Conservation (phyloP, 2,888 invertebrate genomes). For the Pseudanteris insignis region DNA sequence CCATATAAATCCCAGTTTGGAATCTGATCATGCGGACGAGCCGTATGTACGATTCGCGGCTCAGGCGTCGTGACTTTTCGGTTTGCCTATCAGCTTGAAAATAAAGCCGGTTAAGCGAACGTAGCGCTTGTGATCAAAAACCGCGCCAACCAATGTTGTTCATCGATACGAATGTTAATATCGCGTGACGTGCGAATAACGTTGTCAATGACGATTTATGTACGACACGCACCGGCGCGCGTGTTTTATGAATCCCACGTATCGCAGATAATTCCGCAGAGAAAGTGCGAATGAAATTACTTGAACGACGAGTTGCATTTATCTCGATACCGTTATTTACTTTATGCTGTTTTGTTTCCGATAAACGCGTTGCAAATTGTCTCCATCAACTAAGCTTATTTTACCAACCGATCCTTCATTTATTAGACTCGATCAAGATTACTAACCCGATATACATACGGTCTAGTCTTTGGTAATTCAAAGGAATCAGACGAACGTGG, state of each 20-base stretch:
- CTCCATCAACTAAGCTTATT: background rate
- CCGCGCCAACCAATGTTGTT: constrained; percentile 21
- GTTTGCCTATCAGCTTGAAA: constrained; percentile 3
- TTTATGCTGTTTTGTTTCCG: constrained; percentile 23
- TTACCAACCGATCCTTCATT: background rate
- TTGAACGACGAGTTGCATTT: constrained; percentile 1
- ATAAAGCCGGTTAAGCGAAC: background rate
- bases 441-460: too few relatives aligned
- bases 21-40: constrained; percentile 34
- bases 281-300: constrained; percentile 20
- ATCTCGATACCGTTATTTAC: constrained; percentile 17
- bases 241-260: constrained; percentile 10
- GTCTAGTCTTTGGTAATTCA: too few relatives aligned
- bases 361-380: constrained; percentile 14
- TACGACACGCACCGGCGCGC: constrained; percentile 11
- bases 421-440: too few relatives aligned
- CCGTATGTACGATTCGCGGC: constrained; percentile 28
- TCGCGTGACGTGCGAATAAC: constrained; percentile 19
- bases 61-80: constrained; percentile 20
- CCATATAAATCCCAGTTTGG: constrained; percentile 42
- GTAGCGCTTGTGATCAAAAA: constrained; percentile 24
- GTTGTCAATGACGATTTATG: constrained; percentile 30
- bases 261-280: constrained; percentile 9
- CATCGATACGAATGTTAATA: constrained; percentile 40
- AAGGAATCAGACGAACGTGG: background rate